Percentiles rank a stretch among this genome's conserved stretches.
phyloP scores from a whole-genome alignment of 2,113 vertebrate genomes.

The Hiodon tergisus region DNA sequence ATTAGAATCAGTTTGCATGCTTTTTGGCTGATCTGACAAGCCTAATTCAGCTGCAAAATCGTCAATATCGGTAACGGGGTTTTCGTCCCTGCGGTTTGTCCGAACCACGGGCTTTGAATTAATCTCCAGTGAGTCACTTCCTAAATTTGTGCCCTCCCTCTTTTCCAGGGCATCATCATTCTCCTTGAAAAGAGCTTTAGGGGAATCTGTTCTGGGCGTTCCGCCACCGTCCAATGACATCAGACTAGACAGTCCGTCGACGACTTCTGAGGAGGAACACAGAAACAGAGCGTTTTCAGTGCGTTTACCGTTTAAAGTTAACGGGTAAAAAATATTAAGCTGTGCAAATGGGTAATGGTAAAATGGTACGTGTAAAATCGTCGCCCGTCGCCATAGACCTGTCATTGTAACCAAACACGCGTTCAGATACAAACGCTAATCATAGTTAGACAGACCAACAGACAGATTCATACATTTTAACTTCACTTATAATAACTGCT shows the following conservation, averaged over 20 bases:
- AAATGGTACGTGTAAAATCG: too few species aligned
- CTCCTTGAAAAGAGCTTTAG: constrained; percentile 28
- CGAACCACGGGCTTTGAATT: constrained; percentile 13
- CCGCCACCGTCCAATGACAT: constrained; percentile 53
- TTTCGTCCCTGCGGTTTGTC: constrained; percentile 19
- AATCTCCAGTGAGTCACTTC: constrained; percentile 14
- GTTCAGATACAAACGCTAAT: background rate
- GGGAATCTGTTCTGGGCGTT: constrained; percentile 35
- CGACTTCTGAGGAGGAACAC: constrained; percentile 55
- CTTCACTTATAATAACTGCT: constrained; percentile 21
- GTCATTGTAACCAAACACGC: constrained; percentile 10
- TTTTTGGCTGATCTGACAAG: constrained; percentile 9
- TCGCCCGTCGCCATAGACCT: too few species aligned
- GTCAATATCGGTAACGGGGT: constrained; percentile 57
- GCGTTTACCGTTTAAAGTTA: too few species aligned
- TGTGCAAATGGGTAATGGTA: too few species aligned
- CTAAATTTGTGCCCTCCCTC: constrained; percentile 16
- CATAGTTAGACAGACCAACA: constrained; percentile 10
- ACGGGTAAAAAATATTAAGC: too few species aligned
- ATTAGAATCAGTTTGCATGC: background rate
- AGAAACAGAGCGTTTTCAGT: background rate
- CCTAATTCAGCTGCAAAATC: constrained; percentile 55
- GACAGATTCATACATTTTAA: background rate
- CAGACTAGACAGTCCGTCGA: constrained; percentile 60
- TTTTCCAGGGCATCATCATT: constrained; percentile 29